Base-by-base conservation (phyloP, 1,140 invertebrate genomes). In the Hestina assimilis region DNA sequence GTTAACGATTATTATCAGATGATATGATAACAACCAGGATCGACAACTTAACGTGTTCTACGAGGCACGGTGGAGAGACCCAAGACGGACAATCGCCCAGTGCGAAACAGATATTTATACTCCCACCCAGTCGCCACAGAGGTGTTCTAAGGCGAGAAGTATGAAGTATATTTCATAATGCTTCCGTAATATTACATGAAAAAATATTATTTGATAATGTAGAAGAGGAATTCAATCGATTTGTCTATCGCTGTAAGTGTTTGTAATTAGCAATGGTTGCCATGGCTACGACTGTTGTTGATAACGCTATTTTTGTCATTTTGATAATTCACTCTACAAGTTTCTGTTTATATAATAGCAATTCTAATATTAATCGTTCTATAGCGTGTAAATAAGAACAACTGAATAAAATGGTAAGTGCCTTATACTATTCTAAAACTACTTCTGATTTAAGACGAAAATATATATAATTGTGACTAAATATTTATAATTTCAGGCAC, bases 401-500 rank as follows among this genome's bases (percentile, higher is more conserved):
- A 11, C 8, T 12, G 3, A 24, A 46, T 1, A 31, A 31, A 20
- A 46, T 46, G 43, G 43, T 46, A 46, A 46, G 28, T 19, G 24
- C 1, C n/a, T 45, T 19, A 5, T 3, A 29, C 4, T 8, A 1
- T 15, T 28, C 3, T 12, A 43, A 14, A 12, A 14, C n/a, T 1
- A 26, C 9, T 26, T 11, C 12, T 15, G 3, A 1, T 23, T 28
- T n/a, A n/a, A n/a, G n/a, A n/a, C n/a, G n/a, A n/a, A n/a, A 11
- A 1, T 0, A 6, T 14, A 9, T 14, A 33, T 15, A 4, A 15
- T 15, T 9, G 3, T 15, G 6, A 3, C 14, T 7, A 14, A 33
- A 14, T 14, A 12, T 33, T 20, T 38, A 14, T 15, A 4, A 19
- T 20, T 84, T 63, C 63, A 86, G 83, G 63, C 83, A 20, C 83